Evolutionary conservation across 1,140 invertebrate genomes (phyloP), one percentile per base, ranked within the genome.

Genomic region (Pantala flavescens): DNA sequence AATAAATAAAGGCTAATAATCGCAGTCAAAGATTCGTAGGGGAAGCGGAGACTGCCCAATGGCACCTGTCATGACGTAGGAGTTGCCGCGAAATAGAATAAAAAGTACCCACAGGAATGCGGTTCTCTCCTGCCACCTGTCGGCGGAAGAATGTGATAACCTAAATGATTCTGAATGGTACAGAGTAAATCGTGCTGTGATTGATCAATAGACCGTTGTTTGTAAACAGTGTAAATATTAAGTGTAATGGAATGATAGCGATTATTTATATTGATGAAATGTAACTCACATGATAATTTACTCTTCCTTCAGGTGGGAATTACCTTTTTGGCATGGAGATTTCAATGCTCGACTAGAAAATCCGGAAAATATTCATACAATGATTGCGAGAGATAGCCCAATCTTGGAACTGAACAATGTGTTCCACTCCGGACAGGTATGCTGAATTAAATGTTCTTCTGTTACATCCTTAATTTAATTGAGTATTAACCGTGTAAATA

Each of bases 401-500:
- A 63, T 72, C 16, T 84, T 97, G 78, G 94, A 97, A 82, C 85
- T 96, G 74, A 89, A 90, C 75, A 95, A 93, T 82, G 91, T 97
- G 70, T 95, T 91, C 79, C 92, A 97, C 81, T 94, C 93, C 28
- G 93, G 93, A 75, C 91, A 93, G 85, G 91, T 92, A 84, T 85
- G 86, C 84, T 71, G n/a, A 11, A 72, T 75, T 3, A 73, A 43
- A 73, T 63, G 9, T 49, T 11, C 43, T 49, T 16, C 16, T 49
- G 43, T 49, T 9, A 49, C 9, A 16, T 16, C 9, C 43, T 63
- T 5, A 21, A 21, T 36, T 36, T 36, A 63, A 63, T 2, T 24
- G 23, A 14, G n/a, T 24, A 42, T 63, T 14, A 19, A 19, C 71
- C 71, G 5, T 7, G 71, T 24, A 5, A 23, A 5, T 72, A 5